A percentile compares a stretch with the other conserved stretches of the same genome.
These are phyloP conservation scores for Microctonus aethiopoides DNA, from an alignment of 2,888 invertebrate genomes.

Conservation along the genomic window DNA sequence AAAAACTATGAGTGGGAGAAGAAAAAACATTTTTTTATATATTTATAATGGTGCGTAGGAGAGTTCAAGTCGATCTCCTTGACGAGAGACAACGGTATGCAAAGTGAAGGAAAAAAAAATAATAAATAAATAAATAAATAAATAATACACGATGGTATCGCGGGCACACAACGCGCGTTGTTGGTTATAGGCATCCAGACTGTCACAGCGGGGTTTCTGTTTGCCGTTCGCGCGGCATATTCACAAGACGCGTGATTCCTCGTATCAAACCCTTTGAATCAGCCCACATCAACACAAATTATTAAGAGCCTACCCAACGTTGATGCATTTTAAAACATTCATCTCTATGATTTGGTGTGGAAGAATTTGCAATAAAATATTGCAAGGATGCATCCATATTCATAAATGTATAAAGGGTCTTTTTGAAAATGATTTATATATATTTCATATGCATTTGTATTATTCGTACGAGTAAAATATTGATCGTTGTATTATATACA, in stretches of 20 bases:
- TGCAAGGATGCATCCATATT: background rate
- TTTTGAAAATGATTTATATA: background rate
- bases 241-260: constrained; percentile 20
- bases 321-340: background rate
- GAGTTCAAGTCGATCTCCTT: background rate
- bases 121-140: too few relatives aligned
- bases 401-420: background rate
- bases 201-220: constrained; percentile 53
- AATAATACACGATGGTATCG: constrained; percentile 54
- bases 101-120: constrained; percentile 43
- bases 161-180: constrained; percentile 45
- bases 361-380: background rate
- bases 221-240: constrained; percentile 29
- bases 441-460: background rate
- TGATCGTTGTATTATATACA: background rate
- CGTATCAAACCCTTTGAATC: constrained; percentile 44
- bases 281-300: constrained; percentile 55
- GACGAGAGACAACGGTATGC: constrained; percentile 34
- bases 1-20: too few relatives aligned
- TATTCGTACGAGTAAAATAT: background rate
- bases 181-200: constrained; percentile 50
- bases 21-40: background rate
- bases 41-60: background rate
- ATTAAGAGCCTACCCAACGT: constrained; percentile 45
- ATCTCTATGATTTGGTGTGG: background rate